Conservation (phyloP, 2,797 vertebrate genomes). For the Alosa sapidissima region DNA sequence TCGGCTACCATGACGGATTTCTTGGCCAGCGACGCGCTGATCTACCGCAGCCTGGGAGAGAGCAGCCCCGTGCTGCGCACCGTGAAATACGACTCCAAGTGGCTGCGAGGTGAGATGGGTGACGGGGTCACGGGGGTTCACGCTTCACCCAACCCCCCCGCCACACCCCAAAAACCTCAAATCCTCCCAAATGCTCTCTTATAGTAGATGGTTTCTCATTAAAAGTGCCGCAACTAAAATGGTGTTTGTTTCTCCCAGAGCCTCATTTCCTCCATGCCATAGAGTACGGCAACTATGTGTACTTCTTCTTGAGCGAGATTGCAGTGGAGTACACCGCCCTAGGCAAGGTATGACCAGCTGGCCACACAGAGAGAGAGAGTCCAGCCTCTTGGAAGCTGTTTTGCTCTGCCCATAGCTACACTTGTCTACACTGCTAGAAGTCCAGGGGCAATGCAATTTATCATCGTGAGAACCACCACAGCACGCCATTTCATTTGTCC, state of each 20-base stretch:
- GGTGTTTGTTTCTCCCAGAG: conserved; percentile 69
- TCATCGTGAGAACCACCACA: not conserved
- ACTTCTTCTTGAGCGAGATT: conserved; percentile 96
- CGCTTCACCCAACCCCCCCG: not conserved
- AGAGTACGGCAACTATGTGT: conserved; percentile 88
- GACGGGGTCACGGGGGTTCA: not conserved
- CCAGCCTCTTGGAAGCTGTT: not conserved
- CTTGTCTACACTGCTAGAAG: not conserved
- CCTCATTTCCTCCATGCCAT: conserved; percentile 91
- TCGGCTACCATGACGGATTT: conserved; percentile 93
- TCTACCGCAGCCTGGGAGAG: conserved; percentile 92
- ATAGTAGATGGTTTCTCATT: not conserved
- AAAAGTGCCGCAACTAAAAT: not conserved
- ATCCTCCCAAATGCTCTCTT: conserved; percentile 29
- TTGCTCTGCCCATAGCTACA: not conserved
- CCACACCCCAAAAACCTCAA: not conserved
- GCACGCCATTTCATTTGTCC: not conserved
- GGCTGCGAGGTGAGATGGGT: conserved; percentile 85
- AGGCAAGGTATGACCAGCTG: conserved; percentile 77
- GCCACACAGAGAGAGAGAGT: not conserved
- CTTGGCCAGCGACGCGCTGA: conserved; percentile 89
- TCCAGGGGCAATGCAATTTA: not conserved
- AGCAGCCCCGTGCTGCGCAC: conserved; percentile 84
- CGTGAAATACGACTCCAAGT: conserved; percentile 94
- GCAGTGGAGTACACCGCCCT: conserved; percentile 89